Percentiles rank a stretch among this genome's conserved stretches.
Evolutionary conservation across 2,113 vertebrate species (phyloP).

Genomic region (Tricholaema leucomelas): DNA sequence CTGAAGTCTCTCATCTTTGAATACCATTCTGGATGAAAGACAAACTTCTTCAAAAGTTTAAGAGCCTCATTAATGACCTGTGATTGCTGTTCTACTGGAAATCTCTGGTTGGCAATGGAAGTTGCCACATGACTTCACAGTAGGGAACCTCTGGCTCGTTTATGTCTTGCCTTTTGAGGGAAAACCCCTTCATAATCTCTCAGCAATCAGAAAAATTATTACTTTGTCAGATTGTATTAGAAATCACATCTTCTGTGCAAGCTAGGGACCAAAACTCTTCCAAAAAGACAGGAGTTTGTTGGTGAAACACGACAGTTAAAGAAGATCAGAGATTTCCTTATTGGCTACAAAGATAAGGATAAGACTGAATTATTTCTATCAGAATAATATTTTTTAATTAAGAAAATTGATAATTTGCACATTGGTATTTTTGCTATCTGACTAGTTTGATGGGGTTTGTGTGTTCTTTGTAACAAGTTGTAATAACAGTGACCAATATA

Average conservation of each 20-base stretch:
- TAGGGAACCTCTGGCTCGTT: not conserved
- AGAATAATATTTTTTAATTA: not conserved
- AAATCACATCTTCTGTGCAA: constrained; percentile 45
- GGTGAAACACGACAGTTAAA: constrained; percentile 4
- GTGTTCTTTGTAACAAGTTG: not conserved
- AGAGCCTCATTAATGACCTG: not conserved
- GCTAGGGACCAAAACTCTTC: constrained; percentile 1
- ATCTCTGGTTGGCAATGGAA: not conserved
- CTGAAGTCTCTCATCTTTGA: constrained; percentile 11
- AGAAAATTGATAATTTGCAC: not conserved
- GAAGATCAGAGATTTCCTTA: constrained; percentile 1
- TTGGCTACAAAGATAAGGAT: not conserved
- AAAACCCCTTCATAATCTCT: not conserved
- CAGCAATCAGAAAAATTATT: not conserved
- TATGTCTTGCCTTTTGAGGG: not conserved
- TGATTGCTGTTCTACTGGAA: not conserved
- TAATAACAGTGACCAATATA: not conserved
- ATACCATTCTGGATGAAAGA: constrained; percentile 11
- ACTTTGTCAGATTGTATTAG: constrained; percentile 27
- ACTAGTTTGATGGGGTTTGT: not conserved
- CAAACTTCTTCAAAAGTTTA: not conserved
- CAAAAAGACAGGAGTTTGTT: not conserved
- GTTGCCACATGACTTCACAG: not conserved
- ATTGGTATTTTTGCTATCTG: not conserved
- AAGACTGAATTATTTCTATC: not conserved